A percentile compares a stretch with the other conserved stretches of the same genome.
These are phyloP conservation scores for Eulemur coronatus DNA, from an alignment of 2,797 vertebrate genomes.

Conservation along the genomic window DNA sequence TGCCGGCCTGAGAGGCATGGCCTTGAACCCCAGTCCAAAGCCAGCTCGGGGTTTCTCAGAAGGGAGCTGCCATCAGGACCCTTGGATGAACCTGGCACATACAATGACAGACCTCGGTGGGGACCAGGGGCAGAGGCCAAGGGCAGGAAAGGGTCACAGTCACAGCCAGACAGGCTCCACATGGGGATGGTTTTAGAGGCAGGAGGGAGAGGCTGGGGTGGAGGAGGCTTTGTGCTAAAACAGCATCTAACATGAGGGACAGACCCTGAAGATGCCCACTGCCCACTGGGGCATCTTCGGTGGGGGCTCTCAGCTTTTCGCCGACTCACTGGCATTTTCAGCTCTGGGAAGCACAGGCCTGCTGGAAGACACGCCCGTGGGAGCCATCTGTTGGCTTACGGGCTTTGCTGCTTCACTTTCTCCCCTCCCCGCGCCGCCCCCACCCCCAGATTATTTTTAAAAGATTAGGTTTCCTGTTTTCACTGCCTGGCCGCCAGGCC, in stretches of 20 bases:
- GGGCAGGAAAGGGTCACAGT: background rate
- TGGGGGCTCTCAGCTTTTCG: background rate
- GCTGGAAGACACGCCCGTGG: background rate
- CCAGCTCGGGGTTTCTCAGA: background rate
- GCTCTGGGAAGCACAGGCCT: background rate
- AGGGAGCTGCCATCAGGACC: background rate
- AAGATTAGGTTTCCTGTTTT: constrained; percentile 84
- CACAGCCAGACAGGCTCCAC: background rate
- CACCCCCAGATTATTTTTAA: constrained; percentile 75
- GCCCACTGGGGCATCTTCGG: background rate
- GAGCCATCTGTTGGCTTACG: constrained; percentile 29
- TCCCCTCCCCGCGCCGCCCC: constrained; percentile 64
- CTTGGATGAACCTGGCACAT: background rate
- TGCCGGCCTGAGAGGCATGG: background rate
- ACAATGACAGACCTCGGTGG: background rate
- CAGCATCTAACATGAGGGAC: background rate
- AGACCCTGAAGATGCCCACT: background rate
- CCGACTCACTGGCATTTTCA: background rate
- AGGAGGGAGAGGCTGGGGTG: background rate
- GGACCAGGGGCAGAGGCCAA: background rate
- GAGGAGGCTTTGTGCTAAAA: background rate
- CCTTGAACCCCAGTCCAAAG: background rate
- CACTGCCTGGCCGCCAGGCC: constrained; percentile 63
- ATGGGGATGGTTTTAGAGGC: background rate
- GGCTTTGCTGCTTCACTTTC: constrained; percentile 24